Conservation (phyloP, 2,797 vertebrate genomes). For the Acanthurus tractus region DNA sequence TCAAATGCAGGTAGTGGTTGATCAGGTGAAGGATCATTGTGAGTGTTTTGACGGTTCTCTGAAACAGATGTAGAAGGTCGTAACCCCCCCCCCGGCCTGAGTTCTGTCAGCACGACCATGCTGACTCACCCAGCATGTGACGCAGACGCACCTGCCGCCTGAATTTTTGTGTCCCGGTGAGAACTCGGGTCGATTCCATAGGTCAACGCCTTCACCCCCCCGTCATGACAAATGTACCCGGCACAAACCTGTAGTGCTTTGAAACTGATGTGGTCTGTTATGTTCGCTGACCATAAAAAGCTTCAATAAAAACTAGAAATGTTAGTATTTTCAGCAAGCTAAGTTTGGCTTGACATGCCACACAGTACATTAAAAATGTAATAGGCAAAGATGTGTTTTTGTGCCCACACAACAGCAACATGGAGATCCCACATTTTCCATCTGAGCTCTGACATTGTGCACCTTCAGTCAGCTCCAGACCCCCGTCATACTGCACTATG, state of each 20-base stretch:
- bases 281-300: constrained; percentile 27
- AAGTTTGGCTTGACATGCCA: neutral
- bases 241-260: constrained; percentile 18
- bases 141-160: constrained; percentile 23
- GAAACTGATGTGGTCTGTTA: constrained; percentile 4
- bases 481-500: constrained; percentile 72
- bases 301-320: constrained; percentile 13
- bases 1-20: constrained; percentile 21
- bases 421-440: constrained; percentile 25
- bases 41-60: constrained; percentile 37
- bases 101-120: constrained; percentile 16
- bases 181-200: constrained; percentile 43
- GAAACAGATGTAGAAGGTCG: constrained; percentile 38
- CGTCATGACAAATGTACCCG: constrained; percentile 22
- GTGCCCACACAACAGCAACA: constrained; percentile 29
- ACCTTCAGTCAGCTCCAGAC: constrained; percentile 53
- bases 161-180: constrained; percentile 40
- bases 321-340: neutral
- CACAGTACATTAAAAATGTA: neutral
- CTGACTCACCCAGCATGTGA: constrained; percentile 45
- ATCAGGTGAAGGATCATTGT: constrained; percentile 2
- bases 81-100: constrained; percentile 12
- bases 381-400: constrained; percentile 14
- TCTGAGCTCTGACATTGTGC: constrained; percentile 41
- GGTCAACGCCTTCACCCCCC: constrained; percentile 20